Base-by-base conservation (phyloP, 2,888 invertebrate genomes). In the Apodemia duryi region DNA sequence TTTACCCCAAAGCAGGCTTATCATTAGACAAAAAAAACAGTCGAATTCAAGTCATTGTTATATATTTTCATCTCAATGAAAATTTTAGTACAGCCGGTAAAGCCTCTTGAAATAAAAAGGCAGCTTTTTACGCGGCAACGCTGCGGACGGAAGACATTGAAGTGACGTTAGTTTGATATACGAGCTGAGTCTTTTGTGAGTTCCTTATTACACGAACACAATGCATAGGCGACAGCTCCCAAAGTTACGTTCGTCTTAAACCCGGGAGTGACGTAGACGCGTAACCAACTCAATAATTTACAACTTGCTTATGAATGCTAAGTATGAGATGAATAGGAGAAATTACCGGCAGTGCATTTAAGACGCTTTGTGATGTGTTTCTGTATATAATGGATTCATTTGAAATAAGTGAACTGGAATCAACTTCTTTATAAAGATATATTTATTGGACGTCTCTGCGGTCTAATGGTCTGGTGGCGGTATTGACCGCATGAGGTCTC, bases 101-200 rank as follows among this genome's bases (percentile, higher is more conserved):
- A 57, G 83, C 86, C 87, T 87, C 86, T 89, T 61, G 38, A 61
- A 61, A 61, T 61, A 88, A 88, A 87, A 86, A 85, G 81, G 80
- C 77, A 82, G 81, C 78, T 84, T 88, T 86, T 85, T 81, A 78
- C 77, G 80, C 77, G 74, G 79, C 61, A 79, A 83, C 76, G 75
- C 71, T 81, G 81, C 88, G 90, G 90, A 90, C 89, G 90, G 89
- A 91, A 91, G 91, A 89, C 89, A 84, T 87, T 83, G 84, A 84
- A 86, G 85, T 88, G 91, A 90, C 90, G 88, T 88, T 88, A 87
- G 89, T 90, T 88, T 91, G 91, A 91, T 91, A 88, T 90, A 91
- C 81, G 91, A 88, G 81, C 85, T 77, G 75, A 78, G 80, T 79
- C 90, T 86, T 88, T 91, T 91, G 90, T 91, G 86, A 82, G 85